Evolutionary conservation across 1,140 invertebrate genomes (phyloP), one percentile per base, ranked within the genome.

Genomic region (Drosophila carrolli): DNA sequence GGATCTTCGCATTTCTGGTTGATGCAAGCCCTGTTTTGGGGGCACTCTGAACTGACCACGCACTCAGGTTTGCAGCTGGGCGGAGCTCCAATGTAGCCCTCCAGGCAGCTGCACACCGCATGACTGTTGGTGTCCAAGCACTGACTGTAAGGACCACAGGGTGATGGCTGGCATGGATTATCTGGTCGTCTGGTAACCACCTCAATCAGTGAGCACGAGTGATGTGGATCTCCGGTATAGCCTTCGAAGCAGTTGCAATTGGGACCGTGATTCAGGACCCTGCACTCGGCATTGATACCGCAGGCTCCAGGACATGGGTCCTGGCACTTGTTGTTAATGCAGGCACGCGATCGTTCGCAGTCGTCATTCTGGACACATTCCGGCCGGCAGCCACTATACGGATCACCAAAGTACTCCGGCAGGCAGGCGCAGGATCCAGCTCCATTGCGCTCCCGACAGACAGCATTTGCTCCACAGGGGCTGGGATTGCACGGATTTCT

Each of bases 11-110:
- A 98, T 90, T 96, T 96, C 84, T 97, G 96, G 68, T 95, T 95
- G 13, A 96, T 93, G 84, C 97, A 98, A 0, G 97, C 96, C 79
- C 96, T 95, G 84, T 97, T 95, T 91, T 96, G 95, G 1, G 96
- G 93, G 91, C 97, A 98, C 91, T 98, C 97, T 0, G 96, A 95
- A 89, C 96, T 97, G 50, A 96, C 95, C 23, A 97, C 94, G 84
- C 97, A 98, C 92, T 97, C 96, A 0, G 97, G 96, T 75, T 96
- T 94, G 90, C 97, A 97, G 46, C 93, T 94, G 11, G 96, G 96
- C 54, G 96, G 96, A 9, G 95, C 94, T 16, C 97, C 96, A 58
- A 97, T 94, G 82, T 96, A 97, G 40, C 95, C 95, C 32, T 93
- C 93, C 71, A 96, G 93, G 91, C 97, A 97, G 8, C 96, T 95